Evolutionary conservation across 1,140 invertebrate genomes (phyloP), one percentile per base, ranked within the genome.

Genomic region (Drosophila nannoptera): DNA sequence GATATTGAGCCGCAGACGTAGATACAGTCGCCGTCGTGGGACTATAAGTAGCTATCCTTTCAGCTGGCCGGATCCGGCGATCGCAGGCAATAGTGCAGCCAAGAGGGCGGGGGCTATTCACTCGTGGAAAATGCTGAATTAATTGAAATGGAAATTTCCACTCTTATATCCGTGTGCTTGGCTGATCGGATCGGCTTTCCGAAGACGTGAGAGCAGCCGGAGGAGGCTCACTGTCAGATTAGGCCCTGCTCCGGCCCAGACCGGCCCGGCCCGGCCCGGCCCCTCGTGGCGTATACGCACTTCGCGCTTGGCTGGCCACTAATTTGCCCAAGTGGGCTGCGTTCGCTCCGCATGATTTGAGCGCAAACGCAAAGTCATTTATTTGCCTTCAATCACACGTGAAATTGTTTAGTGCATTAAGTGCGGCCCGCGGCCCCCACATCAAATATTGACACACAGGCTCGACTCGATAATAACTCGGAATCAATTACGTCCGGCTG

Each of bases 401-500:
- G 78, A 81, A 82, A 81, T 81, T 81, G 77, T 77, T 81, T 67
- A 67, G 61, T 77, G 77, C 69, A 81, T 63, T 71, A 71, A 71
- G 45, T 66, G 40, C 54, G 49, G 35, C 42, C 59, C 48, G 22
- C 53, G 22, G 22, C 22, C 22, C 54, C 58, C 61, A 58, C 12
- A 56, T 59, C 77, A 61, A 61, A 59, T 68, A 65, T 58, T 75
- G 54, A 75, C 72, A 29, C 16, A 54, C 14, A 67, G 36, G 32
- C 45, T 16, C 33, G 53, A 14, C 46, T 38, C 38, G 5, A 59
- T 53, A 71, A 72, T 78, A 78, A 75, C 48, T 80, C 60, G 60
- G 53, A 73, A 73, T 76, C 77, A 76, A 80, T 76, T 73, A 73
- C 73, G 35, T 45, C 38, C 38, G 53, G 72, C 67, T 71, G 61